These are phyloP conservation scores for Columbina picui DNA, from an alignment of 2,113 vertebrate genomes.

Conservation along the genomic window DNA sequence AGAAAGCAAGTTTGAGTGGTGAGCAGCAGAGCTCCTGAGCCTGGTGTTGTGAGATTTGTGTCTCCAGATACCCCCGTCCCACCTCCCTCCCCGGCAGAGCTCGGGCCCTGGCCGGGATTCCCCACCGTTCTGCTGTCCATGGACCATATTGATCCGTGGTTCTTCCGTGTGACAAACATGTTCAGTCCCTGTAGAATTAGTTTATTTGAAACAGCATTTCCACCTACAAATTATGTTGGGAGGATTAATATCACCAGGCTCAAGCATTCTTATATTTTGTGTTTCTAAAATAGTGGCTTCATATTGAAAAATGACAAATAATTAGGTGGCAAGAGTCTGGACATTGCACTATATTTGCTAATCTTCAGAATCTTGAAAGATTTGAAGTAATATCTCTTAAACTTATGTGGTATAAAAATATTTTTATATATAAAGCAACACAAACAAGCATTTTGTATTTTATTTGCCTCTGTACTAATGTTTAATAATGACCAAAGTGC, in stretches of 20 bases:
- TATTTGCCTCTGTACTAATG: constrained; percentile 76
- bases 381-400: constrained; percentile 39
- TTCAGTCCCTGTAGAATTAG: neutral
- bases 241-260: neutral
- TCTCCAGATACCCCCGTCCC: neutral
- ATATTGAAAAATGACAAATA: constrained; percentile 27
- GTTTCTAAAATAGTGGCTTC: neutral
- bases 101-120: neutral
- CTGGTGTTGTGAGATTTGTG: neutral
- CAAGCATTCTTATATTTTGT: neutral
- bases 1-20: neutral
- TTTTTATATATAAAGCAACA: constrained; percentile 72
- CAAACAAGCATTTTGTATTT: constrained; percentile 74
- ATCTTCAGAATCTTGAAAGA: constrained; percentile 43
- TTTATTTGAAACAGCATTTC: neutral
- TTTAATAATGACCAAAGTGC: constrained; percentile 93
- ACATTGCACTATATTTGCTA: neutral
- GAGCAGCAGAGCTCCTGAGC: neutral
- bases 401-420: constrained; percentile 69
- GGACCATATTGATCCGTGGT: neutral
- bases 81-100: neutral
- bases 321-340: neutral
- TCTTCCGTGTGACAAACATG: neutral
- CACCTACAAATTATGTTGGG: neutral
- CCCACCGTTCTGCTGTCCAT: neutral